phyloP scores from a whole-genome alignment of 2,888 invertebrate species.

The Lycaena phlaeas region DNA sequence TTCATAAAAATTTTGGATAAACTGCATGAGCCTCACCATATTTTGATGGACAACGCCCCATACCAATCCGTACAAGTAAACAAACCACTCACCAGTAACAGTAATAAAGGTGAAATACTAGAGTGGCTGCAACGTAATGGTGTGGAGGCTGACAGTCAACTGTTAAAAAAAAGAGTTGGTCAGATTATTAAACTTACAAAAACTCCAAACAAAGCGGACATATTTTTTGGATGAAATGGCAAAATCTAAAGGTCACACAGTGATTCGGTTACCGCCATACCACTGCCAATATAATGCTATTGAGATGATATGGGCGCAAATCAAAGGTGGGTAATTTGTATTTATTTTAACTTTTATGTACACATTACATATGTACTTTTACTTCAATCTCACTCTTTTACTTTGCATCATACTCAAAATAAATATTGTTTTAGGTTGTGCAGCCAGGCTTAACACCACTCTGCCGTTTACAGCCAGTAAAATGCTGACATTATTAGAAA shows the following conservation, averaged over 20 bases:
- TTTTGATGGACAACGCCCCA: too few species aligned
- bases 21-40: slow-evolving; percentile 10
- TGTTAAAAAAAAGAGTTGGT: slow-evolving; percentile 18
- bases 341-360: neutral
- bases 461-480: slow-evolving; percentile 15
- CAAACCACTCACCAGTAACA: slow-evolving; percentile 15
- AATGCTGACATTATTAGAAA: slow-evolving; percentile 14
- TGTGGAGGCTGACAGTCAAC: slow-evolving; percentile 13
- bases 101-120: slow-evolving; percentile 15
- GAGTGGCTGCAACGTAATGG: slow-evolving; percentile 17
- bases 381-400: slow-evolving; percentile 9
- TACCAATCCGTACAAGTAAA: too few species aligned
- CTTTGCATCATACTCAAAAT: slow-evolving; percentile 1
- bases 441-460: slow-evolving; percentile 9
- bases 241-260: slow-evolving; percentile 12
- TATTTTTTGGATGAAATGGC: slow-evolving; percentile 18
- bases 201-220: slow-evolving; percentile 8
- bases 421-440: slow-evolving; percentile 9
- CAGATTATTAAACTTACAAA: slow-evolving; percentile 13
- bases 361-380: too few species aligned
- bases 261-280: slow-evolving; percentile 17
- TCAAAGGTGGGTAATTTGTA: too few species aligned
- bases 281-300: too few species aligned
- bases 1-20: slow-evolving; percentile 14
- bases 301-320: too few species aligned